phyloP scores from a whole-genome alignment of 2,888 invertebrate species.

The Stramonita haemastoma region DNA sequence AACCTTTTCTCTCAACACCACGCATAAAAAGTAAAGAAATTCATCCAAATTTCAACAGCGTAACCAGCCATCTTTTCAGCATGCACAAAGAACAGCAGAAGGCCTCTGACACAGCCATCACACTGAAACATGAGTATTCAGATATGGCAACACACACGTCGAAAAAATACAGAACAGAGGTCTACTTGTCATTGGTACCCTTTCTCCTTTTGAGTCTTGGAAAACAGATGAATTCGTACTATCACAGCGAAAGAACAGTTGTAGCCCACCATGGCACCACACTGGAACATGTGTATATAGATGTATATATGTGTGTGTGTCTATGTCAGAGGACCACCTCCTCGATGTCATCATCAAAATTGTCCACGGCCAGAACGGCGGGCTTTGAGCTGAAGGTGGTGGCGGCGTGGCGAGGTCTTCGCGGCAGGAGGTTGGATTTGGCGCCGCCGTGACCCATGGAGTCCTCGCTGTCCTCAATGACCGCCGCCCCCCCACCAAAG shows the following conservation, averaged over 20 bases:
- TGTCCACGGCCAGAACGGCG: conserved; percentile 68
- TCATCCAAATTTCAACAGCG: too few relatives aligned
- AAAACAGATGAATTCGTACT: too few relatives aligned
- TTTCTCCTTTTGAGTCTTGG: not conserved
- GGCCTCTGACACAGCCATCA: not conserved
- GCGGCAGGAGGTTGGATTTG: conserved; percentile 56
- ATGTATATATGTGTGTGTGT: too few relatives aligned
- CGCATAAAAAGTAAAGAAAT: too few relatives aligned
- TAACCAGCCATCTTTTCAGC: not conserved
- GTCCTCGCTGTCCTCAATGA: conserved; percentile 64
- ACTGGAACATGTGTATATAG: not conserved
- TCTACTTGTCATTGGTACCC: not conserved
- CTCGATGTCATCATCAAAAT: conserved; percentile 74
- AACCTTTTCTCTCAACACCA: too few relatives aligned
- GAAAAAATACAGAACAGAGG: not conserved
- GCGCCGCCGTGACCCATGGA: conserved; percentile 39
- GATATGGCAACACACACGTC: not conserved
- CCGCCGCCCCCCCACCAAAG: conserved; percentile 68
- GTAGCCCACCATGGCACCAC: not conserved
- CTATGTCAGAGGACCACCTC: conserved; percentile 68
- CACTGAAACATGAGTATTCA: not conserved
- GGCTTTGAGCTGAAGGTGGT: conserved; percentile 69
- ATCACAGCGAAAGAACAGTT: too few relatives aligned
- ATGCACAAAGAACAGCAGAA: not conserved
- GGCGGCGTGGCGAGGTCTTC: conserved; percentile 59